Evolutionary conservation across 1,140 invertebrate genomes (phyloP).

Genomic region (Neodiprion fabricii): DNA sequence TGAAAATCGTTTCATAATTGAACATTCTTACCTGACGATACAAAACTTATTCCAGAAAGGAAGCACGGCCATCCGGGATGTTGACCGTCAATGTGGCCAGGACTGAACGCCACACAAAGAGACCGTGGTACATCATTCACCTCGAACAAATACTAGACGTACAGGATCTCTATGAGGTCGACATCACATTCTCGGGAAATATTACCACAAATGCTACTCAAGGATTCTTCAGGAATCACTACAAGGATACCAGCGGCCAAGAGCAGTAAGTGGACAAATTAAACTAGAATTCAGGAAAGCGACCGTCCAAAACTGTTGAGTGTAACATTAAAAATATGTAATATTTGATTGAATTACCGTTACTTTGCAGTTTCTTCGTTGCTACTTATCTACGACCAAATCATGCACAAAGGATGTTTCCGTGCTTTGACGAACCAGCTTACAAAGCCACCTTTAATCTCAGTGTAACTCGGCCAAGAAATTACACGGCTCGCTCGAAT

Average conservation of each 20-base stretch:
- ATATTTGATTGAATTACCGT: slow-evolving; percentile 28
- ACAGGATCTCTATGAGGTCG: slow-evolving; percentile 61
- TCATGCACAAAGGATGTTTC: slow-evolving; percentile 84
- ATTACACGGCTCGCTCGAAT: slow-evolving; percentile 70
- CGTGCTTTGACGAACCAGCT: slow-evolving; percentile 91
- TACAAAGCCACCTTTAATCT: slow-evolving; percentile 79
- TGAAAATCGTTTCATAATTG: background rate
- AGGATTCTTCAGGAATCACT: slow-evolving; percentile 69
- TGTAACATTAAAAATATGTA: background rate
- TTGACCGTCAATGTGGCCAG: slow-evolving; percentile 27
- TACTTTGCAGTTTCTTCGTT: slow-evolving; percentile 63
- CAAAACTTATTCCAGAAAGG: background rate
- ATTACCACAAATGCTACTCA: slow-evolving; percentile 65
- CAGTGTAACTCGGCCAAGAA: slow-evolving; percentile 67
- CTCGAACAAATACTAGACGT: slow-evolving; percentile 63
- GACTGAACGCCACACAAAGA: slow-evolving; percentile 59
- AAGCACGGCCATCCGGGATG: background rate
- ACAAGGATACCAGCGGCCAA: slow-evolving; percentile 58
- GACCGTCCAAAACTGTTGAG: background rate
- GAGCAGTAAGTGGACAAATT: slow-evolving; percentile 54
- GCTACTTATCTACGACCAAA: slow-evolving; percentile 83
- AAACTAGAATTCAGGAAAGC: background rate
- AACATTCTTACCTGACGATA: background rate
- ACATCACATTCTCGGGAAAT: slow-evolving; percentile 66
- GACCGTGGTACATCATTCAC: slow-evolving; percentile 62